Evolutionary conservation across 1,140 invertebrate species (phyloP).

Genomic region (Rhopalosiphum maidis): DNA sequence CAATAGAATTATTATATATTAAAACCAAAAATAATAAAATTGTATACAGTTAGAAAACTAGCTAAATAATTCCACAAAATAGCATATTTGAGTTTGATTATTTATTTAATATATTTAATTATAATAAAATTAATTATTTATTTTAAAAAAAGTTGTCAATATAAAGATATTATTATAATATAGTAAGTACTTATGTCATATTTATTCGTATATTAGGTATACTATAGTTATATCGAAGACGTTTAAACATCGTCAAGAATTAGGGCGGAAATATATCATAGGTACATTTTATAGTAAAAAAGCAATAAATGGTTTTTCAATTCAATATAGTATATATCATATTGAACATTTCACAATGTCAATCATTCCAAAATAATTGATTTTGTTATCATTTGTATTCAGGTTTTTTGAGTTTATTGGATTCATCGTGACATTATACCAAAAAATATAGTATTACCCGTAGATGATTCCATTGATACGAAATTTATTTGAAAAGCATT

Average conservation of each 20-base stretch:
- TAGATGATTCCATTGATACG: not conserved
- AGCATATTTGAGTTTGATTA: not conserved
- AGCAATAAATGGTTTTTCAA: not conserved
- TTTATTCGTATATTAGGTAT: not conserved
- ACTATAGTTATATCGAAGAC: not conserved
- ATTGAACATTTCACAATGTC: not conserved
- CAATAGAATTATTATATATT: not conserved
- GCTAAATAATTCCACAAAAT: not conserved
- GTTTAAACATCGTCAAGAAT: not conserved
- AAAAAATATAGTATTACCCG: not conserved
- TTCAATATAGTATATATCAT: not conserved
- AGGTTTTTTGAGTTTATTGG: not conserved
- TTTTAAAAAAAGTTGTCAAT: not conserved
- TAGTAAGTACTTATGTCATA: not conserved
- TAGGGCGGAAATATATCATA: not conserved
- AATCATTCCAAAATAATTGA: not conserved
- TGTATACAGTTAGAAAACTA: not conserved
- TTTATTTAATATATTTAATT: too few species aligned
- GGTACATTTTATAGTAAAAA: not conserved
- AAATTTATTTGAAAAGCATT: not conserved
- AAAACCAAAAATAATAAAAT: not conserved
- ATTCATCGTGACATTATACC: not conserved
- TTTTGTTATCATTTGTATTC: slow-evolving; percentile 20
- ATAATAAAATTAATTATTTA: too few species aligned
- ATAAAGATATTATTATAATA: not conserved